Conservation (phyloP, 2,113 vertebrate species). For the Poicephalus gulielmi region DNA sequence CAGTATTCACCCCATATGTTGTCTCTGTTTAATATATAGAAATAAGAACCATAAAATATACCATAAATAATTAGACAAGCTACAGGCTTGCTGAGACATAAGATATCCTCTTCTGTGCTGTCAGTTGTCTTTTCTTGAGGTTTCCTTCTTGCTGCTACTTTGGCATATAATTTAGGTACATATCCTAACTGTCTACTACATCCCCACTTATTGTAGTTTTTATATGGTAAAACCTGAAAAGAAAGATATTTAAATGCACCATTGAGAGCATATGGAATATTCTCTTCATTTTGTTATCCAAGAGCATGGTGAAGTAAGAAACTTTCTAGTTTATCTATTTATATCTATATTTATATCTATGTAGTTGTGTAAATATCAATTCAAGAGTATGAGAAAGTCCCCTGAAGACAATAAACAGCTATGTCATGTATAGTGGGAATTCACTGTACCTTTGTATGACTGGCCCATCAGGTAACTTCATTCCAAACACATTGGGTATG, state of each 20-base stretch:
- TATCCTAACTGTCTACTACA: neutral
- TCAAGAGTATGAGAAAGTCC: neutral
- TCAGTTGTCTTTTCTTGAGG: neutral
- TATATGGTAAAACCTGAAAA: neutral
- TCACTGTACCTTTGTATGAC: neutral
- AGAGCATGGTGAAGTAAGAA: neutral
- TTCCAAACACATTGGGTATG: neutral
- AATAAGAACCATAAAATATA: neutral
- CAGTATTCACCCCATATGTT: neutral
- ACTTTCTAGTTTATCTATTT: neutral
- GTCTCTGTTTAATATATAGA: neutral
- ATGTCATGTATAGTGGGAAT: neutral
- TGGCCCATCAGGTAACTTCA: neutral
- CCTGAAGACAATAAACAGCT: neutral
- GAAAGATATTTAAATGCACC: neutral
- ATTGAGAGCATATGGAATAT: neutral
- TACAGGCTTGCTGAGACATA: neutral
- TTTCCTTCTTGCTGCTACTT: neutral
- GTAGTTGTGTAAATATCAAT: neutral
- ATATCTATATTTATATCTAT: neutral
- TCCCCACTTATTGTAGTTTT: neutral
- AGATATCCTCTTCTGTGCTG: neutral
- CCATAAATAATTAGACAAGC: neutral
- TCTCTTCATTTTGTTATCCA: neutral
- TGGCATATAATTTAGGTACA: neutral